Evolutionary conservation across 2,888 invertebrate species (phyloP), one percentile per base, ranked within the genome.

Genomic region (Drosophila sordidapex): DNA sequence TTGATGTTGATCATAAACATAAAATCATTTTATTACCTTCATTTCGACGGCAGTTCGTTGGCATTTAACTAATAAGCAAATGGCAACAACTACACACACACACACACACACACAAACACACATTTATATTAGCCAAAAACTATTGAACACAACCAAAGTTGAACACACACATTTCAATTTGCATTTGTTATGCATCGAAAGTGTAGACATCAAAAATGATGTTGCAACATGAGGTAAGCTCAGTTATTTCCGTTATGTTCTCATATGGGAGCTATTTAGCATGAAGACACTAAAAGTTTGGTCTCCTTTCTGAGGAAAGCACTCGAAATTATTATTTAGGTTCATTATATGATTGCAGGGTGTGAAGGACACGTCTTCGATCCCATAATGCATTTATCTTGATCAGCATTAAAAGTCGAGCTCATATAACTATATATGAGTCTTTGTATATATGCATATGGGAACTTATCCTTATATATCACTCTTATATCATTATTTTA

Each of bases 11-110:
- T 87, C 78, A 87, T 87, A 87, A 87, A 80, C 89, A 87, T 87
- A 87, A 87, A 87, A 87, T 89, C 60, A 82, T 87, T 87, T 87
- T 87, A 87, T 89, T 78, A 48, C 70, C 79, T 59, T 59, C 74
- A 76, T 76, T 74, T 73, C 72, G 58, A 27, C 40, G 71, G 60
- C 67, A 69, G 72, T 78, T 78, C 59, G 64, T 75, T 70, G 73
- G 75, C 88, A 85, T 88, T 88, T 86, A 88, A 80, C 88, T 88
- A 85, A 85, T 85, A 83, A 87, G 74, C 68, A 61, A 60, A 69
- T 59, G 52, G 68, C n/a, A 36, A 33, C 51, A 46, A 67, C 59
- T 59, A 73, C 15, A 38, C 25, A 29, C 48, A 46, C n/a, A 38
- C 36, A 36, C 40, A 10, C 40, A 40, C 40, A 40, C n/a, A 10